Base-by-base conservation (phyloP, 2,113 vertebrate species). In the Solenodon paradoxus region DNA sequence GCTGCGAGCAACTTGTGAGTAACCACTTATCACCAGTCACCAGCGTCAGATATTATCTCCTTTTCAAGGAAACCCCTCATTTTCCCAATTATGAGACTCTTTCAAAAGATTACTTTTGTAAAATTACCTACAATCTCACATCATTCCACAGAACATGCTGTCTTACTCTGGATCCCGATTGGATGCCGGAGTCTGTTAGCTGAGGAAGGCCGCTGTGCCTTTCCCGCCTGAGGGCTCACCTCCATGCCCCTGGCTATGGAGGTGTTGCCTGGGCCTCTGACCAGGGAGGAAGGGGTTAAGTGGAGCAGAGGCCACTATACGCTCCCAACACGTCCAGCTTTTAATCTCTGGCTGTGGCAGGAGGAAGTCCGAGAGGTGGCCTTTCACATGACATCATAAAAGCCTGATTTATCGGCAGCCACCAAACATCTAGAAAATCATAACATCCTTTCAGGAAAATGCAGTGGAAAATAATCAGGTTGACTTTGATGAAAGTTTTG, bases 391-490 rank as follows among this genome's bases (percentile, higher is more conserved):
- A 99, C 99, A 99, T 99, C 99, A 99, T 99, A 98, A 99, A 99
- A 98, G 98, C 98, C 98, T 99, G 98, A 99, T 99, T 99, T 99
- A 99, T 99, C 99, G 98, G 98, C 98, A 97, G 98, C 98, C 98
- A 99, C 98, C 98, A 98, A 99, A 99, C 99, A 99, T 98, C 98
- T 98, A 99, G 99, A 99, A 99, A 99, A 99, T 99, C 99, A 99
- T 99, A 99, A 99, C 99, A 99, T 99, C 99, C 99, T 99, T 99
- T 99, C 99, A 99, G 99, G 99, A 99, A 99, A 98, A 99, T 98
- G 98, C 99, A 98, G 98, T 99, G 99, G 99, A 99, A 99, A 99
- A 99, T 99, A 99, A 99, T 99, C 99, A 99, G 98, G 98, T 98
- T 97, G 98, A 97, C 99, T 99, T 99, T 99, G 99, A 99, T 99